These are phyloP conservation scores for Anas georgica DNA, from an alignment of 2,797 vertebrate species.

Conservation along the genomic window DNA sequence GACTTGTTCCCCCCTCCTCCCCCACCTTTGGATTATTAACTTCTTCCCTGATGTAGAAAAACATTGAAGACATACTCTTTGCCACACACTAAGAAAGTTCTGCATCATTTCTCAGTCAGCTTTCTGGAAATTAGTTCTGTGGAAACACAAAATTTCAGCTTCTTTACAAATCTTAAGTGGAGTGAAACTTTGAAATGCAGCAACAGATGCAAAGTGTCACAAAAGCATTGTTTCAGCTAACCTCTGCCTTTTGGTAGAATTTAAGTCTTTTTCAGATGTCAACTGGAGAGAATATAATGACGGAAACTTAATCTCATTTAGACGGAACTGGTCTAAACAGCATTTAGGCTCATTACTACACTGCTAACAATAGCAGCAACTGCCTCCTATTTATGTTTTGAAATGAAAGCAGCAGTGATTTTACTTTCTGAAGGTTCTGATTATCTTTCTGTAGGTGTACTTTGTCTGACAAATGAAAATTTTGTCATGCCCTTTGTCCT, in stretches of 20 bases:
- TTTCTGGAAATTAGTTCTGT: neutral
- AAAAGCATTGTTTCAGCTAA: neutral
- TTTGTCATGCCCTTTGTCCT: neutral
- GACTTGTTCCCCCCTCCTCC: neutral
- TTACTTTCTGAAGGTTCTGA: neutral
- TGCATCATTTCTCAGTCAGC: neutral
- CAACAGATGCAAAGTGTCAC: neutral
- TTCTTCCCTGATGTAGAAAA: neutral
- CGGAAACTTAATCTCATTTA: neutral
- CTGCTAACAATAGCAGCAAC: neutral
- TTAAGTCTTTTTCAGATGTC: neutral
- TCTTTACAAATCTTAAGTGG: neutral
- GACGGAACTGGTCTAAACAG: neutral
- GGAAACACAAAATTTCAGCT: neutral
- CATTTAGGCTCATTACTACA: neutral
- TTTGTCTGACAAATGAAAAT: neutral
- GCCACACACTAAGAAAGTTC: neutral
- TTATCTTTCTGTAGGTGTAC: neutral
- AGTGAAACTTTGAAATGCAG: neutral
- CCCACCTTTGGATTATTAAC: neutral
- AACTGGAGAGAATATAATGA: neutral
- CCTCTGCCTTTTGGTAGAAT: neutral
- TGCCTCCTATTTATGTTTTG: neutral
- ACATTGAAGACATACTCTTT: neutral
- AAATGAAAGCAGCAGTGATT: neutral